phyloP scores from a whole-genome alignment of 2,797 vertebrate genomes.

The Craterocephalus amniculus region DNA sequence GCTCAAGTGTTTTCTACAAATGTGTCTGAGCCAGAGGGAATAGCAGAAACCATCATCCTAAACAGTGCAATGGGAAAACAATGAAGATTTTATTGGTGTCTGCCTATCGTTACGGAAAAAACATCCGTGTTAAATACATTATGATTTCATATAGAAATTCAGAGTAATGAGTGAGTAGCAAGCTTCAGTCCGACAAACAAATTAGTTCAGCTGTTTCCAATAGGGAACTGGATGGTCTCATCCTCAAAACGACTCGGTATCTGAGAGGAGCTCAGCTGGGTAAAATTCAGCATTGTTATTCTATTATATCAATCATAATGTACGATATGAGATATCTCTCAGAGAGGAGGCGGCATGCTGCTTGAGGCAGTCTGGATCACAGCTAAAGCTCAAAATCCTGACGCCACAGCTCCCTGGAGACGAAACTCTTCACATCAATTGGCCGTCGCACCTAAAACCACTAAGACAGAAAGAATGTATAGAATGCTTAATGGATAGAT shows the following conservation, averaged over 20 bases:
- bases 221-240: slow-evolving; percentile 58
- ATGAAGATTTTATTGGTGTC: slow-evolving; percentile 30
- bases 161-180: slow-evolving; percentile 23
- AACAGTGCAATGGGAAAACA: slow-evolving; percentile 62
- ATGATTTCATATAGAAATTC: slow-evolving; percentile 31
- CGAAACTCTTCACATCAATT: slow-evolving; percentile 69
- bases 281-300: slow-evolving; percentile 70
- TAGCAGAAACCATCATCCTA: slow-evolving; percentile 60
- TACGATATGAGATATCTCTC: slow-evolving; percentile 69
- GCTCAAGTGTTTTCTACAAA: slow-evolving; percentile 62
- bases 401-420: slow-evolving; percentile 53
- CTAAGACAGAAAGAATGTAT: slow-evolving; percentile 63
- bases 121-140: slow-evolving; percentile 49
- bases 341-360: slow-evolving; percentile 62
- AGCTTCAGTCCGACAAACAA: slow-evolving; percentile 56
- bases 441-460: slow-evolving; percentile 53
- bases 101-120: slow-evolving; percentile 33
- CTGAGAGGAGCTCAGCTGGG: slow-evolving; percentile 53
- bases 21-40: slow-evolving; percentile 59
- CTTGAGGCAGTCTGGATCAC: slow-evolving; percentile 68
- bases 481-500: slow-evolving; percentile 53
- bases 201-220: slow-evolving; percentile 67
- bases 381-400: slow-evolving; percentile 65
- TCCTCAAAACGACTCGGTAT: slow-evolving; percentile 50
- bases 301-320: slow-evolving; percentile 71